These are phyloP conservation scores for Mustela lutreola DNA, from an alignment of 2,113 vertebrate genomes.

Conservation along the genomic window DNA sequence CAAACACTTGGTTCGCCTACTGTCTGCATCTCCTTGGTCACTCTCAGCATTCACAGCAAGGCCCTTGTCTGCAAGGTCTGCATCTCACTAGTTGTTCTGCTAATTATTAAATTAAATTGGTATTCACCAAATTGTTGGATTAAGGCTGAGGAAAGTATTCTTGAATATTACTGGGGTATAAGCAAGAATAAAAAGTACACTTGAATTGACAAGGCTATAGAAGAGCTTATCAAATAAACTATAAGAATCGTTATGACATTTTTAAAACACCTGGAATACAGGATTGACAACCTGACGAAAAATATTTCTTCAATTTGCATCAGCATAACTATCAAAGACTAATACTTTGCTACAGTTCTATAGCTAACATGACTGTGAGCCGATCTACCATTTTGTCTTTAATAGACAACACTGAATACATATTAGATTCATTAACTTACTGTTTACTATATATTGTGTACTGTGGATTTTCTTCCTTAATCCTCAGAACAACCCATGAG, in stretches of 20 bases:
- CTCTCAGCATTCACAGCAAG: not conserved
- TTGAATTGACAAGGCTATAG: not conserved
- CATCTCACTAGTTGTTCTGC: not conserved
- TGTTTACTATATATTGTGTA: not conserved
- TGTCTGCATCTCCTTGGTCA: not conserved
- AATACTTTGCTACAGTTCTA: not conserved
- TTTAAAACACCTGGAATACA: not conserved
- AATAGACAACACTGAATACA: not conserved
- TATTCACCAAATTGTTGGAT: not conserved
- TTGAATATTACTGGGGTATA: not conserved
- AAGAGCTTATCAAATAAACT: too few species aligned
- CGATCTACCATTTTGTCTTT: slow-evolving; percentile 3
- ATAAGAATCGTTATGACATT: not conserved
- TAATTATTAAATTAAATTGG: slow-evolving; percentile 35
- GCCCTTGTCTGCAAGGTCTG: slow-evolving; percentile 13
- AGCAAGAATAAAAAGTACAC: not conserved
- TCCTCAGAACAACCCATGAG: not conserved
- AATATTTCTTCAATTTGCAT: not conserved
- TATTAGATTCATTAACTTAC: not conserved
- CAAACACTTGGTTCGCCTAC: not conserved
- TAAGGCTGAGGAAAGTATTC: not conserved
- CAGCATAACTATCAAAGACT: not conserved
- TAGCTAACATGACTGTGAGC: not conserved
- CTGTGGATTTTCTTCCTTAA: not conserved
- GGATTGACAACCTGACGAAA: not conserved